phyloP scores from a whole-genome alignment of 2,113 vertebrate genomes.

The Asarcornis scutulata region DNA sequence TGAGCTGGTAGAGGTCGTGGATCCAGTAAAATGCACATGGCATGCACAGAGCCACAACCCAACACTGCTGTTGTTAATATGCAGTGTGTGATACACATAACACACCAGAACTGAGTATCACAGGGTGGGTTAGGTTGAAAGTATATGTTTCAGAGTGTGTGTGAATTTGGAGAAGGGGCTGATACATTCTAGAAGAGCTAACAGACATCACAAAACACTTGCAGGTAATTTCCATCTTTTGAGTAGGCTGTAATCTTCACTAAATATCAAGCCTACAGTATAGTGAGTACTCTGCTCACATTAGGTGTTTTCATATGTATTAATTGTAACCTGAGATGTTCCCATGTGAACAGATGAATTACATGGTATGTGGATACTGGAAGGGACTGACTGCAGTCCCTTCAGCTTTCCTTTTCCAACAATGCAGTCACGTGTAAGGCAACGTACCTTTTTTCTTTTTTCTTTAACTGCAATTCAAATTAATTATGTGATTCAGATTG shows the following conservation, averaged over 20 bases:
- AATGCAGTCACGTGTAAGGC: neutral
- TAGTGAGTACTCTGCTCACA: neutral
- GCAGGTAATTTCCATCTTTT: neutral
- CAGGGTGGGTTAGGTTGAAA: neutral
- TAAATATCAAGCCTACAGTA: neutral
- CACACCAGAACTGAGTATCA: rapidly evolving
- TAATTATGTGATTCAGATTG: neutral
- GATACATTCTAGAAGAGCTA: neutral
- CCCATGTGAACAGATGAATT: neutral
- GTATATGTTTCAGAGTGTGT: neutral
- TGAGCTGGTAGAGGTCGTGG: rapidly evolving
- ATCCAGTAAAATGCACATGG: neutral
- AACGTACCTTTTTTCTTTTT: neutral
- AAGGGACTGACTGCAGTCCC: neutral
- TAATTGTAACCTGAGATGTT: neutral
- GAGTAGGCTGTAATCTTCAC: neutral
- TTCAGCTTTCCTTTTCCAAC: neutral
- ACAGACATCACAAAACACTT: neutral
- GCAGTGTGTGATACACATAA: rapidly evolving
- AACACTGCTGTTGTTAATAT: neutral
- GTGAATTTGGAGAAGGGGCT: neutral
- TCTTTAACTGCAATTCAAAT: neutral
- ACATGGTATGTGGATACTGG: neutral
- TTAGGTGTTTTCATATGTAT: neutral
- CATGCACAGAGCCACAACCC: neutral